Conservation (phyloP, 2,888 invertebrate genomes). For the Colletes collaris region DNA sequence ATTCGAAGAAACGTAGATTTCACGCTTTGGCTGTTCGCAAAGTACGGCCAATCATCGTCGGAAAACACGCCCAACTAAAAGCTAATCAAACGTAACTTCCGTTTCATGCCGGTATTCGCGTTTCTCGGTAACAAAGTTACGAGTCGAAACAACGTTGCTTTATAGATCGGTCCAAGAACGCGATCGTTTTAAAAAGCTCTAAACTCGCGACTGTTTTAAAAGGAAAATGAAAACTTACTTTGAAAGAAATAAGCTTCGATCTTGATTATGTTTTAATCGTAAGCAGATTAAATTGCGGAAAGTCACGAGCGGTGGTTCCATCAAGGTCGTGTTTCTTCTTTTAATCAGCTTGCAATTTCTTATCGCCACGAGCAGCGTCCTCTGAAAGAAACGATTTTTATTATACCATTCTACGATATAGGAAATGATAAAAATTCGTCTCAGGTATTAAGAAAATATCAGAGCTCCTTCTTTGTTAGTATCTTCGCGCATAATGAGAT, state of each 20-base stretch:
- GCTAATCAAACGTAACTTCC: constrained; percentile 72
- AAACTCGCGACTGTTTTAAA: too few species aligned
- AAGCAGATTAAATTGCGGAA: background rate
- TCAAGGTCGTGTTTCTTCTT: background rate
- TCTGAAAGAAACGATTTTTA: background rate
- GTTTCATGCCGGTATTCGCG: constrained; percentile 46
- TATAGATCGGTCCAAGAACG: constrained; percentile 14
- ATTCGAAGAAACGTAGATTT: background rate
- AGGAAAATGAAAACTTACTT: background rate
- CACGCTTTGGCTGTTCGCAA: constrained; percentile 33
- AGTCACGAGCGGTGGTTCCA: too few species aligned
- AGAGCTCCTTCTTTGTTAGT: too few species aligned
- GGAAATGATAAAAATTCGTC: too few species aligned
- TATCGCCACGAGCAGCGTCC: background rate
- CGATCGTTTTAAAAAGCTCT: background rate
- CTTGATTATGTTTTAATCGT: background rate
- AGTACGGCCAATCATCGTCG: constrained; percentile 70
- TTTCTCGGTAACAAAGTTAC: constrained; percentile 21
- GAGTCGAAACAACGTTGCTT: constrained; percentile 14
- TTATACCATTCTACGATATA: too few species aligned
- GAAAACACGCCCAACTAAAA: constrained; percentile 70
- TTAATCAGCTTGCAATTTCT: background rate
- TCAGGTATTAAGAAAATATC: too few species aligned
- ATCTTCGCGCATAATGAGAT: too few species aligned
- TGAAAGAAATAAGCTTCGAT: background rate